These are phyloP conservation scores for Phortica magna DNA, from an alignment of 2,888 invertebrate species.

Conservation along the genomic window DNA sequence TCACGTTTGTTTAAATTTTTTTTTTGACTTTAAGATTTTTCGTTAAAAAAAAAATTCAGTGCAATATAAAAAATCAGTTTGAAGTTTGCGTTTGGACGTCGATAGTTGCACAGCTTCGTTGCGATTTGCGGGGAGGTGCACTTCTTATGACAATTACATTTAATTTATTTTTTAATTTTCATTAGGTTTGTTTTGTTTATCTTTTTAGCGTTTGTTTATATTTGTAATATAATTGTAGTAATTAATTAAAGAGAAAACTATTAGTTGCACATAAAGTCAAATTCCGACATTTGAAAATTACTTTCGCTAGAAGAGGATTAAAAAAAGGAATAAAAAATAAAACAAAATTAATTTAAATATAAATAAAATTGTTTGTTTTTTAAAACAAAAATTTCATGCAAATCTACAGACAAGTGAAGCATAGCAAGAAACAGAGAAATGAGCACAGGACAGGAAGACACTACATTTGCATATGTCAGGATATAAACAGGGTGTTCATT, in stretches of 20 bases:
- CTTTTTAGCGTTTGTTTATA: slow-evolving; percentile 5
- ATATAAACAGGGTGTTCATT: too few relatives aligned
- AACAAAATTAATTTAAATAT: slow-evolving; percentile 35
- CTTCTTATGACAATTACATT: not conserved
- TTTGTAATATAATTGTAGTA: slow-evolving; percentile 39
- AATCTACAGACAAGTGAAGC: slow-evolving; percentile 46
- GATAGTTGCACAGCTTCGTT: slow-evolving; percentile 4
- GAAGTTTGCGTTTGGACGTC: not conserved
- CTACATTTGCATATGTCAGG: too few relatives aligned
- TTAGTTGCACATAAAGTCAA: slow-evolving; percentile 61
- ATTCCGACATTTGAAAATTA: slow-evolving; percentile 69
- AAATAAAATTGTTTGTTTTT: not conserved
- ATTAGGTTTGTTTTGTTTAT: not conserved
- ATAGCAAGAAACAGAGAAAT: too few relatives aligned
- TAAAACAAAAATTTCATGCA: slow-evolving; percentile 39
- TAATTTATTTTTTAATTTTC: not conserved
- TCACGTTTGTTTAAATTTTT: not conserved
- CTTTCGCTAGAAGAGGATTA: slow-evolving; percentile 57
- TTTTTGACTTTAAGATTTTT: not conserved
- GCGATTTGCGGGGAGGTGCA: not conserved
- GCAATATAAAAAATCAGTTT: not conserved
- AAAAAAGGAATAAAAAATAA: slow-evolving; percentile 48
- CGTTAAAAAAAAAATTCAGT: not conserved
- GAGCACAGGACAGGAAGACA: too few relatives aligned
- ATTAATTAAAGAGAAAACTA: slow-evolving; percentile 46